phyloP scores from a whole-genome alignment of 2,888 invertebrate species.

The Digitonthophagus gazella region DNA sequence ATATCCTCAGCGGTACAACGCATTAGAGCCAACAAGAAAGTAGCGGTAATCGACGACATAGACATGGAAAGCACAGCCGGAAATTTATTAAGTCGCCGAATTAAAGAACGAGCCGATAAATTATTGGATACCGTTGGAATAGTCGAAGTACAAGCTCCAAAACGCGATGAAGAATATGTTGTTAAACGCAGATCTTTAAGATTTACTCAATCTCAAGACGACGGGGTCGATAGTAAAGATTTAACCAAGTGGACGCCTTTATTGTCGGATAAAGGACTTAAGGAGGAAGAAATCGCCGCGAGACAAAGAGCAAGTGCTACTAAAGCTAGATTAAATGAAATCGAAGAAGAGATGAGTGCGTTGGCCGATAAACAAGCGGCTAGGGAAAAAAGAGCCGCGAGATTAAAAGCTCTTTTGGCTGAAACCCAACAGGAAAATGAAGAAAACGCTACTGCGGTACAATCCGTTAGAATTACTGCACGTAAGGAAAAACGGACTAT shows the following conservation, averaged over 20 bases:
- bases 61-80: conserved; percentile 62
- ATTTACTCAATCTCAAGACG: conserved; percentile 35
- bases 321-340: conserved; percentile 66
- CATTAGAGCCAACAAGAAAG: conserved; percentile 61
- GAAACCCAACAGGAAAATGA: conserved; percentile 57
- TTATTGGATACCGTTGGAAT: conserved; percentile 64
- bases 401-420: conserved; percentile 67
- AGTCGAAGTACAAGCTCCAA: conserved; percentile 55
- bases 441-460: conserved; percentile 33
- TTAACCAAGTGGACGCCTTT: conserved; percentile 68
- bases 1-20: conserved; percentile 60
- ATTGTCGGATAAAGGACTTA: conserved; percentile 33
- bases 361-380: conserved; percentile 66
- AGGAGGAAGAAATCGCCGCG: conserved; percentile 50
- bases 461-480: conserved; percentile 36
- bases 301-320: conserved; percentile 30
- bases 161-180: conserved; percentile 41
- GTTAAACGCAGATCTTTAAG: conserved; percentile 50
- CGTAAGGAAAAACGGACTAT: conserved; percentile 39
- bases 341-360: conserved; percentile 75
- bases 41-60: conserved; percentile 61
- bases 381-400: conserved; percentile 69
- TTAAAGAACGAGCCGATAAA: conserved; percentile 61
- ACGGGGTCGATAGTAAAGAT: conserved; percentile 35
- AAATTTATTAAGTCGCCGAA: conserved; percentile 58